Conservation (phyloP, 2,888 invertebrate species). For the Perizoma affinitatum region DNA sequence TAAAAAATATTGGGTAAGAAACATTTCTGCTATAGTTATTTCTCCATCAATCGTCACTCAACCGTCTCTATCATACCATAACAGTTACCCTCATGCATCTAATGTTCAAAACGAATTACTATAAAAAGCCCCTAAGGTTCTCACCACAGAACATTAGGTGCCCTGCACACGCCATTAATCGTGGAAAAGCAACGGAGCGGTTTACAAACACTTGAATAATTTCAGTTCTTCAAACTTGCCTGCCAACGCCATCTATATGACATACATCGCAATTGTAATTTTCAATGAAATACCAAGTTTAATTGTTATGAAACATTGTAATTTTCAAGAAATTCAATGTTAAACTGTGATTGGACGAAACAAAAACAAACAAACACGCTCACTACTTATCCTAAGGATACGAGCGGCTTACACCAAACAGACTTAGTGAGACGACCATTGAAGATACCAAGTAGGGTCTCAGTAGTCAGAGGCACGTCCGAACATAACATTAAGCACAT, state of each 20-base stretch:
- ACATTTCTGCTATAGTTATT: conserved; percentile 8
- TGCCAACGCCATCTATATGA: conserved; percentile 10
- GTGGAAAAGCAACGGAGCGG: conserved; percentile 48
- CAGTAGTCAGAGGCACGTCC: too few relatives aligned
- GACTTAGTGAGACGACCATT: too few relatives aligned
- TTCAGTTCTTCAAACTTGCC: conserved; percentile 7
- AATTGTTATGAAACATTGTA: neutral
- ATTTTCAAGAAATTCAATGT: too few relatives aligned
- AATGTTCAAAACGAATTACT: conserved; percentile 22
- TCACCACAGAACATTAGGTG: conserved; percentile 32
- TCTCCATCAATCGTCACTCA: conserved; percentile 6
- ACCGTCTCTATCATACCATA: conserved; percentile 18
- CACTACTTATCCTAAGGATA: too few relatives aligned
- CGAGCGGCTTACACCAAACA: too few relatives aligned
- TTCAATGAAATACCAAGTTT: neutral
- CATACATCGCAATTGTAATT: conserved; percentile 2
- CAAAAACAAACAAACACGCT: too few relatives aligned
- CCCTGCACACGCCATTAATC: conserved; percentile 50
- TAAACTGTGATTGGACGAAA: too few relatives aligned
- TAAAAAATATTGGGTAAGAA: neutral
- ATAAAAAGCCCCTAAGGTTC: conserved; percentile 25
- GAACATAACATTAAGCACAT: too few relatives aligned
- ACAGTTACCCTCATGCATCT: conserved; percentile 25
- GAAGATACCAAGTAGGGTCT: too few relatives aligned
- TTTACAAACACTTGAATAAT: conserved; percentile 47